Evolutionary conservation across 2,797 vertebrate species (phyloP).

Genomic region (Euphonia xanthogaster): DNA sequence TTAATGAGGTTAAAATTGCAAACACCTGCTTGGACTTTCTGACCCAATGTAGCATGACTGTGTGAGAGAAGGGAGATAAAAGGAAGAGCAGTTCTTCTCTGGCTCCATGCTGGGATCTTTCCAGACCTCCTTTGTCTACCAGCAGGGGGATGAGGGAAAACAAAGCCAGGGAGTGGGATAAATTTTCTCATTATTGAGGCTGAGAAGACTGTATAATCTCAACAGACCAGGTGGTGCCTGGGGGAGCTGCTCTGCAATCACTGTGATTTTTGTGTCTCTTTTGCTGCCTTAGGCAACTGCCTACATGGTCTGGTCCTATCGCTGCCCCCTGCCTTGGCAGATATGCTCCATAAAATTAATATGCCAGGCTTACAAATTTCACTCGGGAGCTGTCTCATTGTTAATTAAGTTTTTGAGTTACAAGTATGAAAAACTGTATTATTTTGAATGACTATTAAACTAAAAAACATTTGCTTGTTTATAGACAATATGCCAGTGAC

Average conservation of each 20-base stretch:
- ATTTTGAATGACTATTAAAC: not conserved
- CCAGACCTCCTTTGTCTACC: not conserved
- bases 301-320: not conserved
- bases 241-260: not conserved
- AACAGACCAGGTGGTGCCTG: not conserved
- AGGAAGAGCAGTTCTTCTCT: not conserved
- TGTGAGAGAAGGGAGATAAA: not conserved
- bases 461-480: not conserved
- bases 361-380: not conserved
- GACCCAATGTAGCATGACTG: not conserved
- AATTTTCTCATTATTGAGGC: not conserved
- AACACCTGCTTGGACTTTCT: not conserved
- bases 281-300: not conserved
- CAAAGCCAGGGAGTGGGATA: not conserved
- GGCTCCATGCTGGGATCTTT: not conserved
- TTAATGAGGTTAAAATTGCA: not conserved
- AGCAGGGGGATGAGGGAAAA: not conserved
- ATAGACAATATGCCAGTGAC: not conserved
- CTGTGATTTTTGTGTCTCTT: not conserved
- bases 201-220: not conserved
- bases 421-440: not conserved
- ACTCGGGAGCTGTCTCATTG: not conserved
- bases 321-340: not conserved
- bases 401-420: not conserved
- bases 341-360: not conserved